Percentiles rank a stretch among this genome's conserved stretches.
These are phyloP conservation scores for Diachasma alloeum DNA, from an alignment of 1,140 invertebrate species.

Conservation along the genomic window DNA sequence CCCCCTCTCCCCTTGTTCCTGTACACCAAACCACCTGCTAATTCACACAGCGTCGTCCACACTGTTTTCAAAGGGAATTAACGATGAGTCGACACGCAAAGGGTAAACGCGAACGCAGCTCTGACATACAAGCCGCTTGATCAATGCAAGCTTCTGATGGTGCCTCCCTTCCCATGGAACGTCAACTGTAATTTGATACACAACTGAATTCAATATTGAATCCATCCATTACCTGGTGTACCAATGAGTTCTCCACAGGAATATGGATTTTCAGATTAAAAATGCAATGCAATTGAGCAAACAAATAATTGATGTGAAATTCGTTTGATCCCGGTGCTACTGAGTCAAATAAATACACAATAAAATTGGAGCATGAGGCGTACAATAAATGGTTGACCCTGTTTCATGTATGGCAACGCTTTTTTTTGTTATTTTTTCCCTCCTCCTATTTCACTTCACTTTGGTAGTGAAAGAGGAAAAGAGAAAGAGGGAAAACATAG, in stretches of 20 bases:
- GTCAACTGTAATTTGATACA: slow-evolving; percentile 3
- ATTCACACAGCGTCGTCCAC: slow-evolving; percentile 20
- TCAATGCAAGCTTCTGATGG: slow-evolving; percentile 19
- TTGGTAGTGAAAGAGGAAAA: slow-evolving; percentile 2
- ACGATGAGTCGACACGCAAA: slow-evolving; percentile 10
- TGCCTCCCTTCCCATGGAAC: not conserved
- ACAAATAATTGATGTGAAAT: not conserved
- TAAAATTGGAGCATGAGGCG: slow-evolving; percentile 6
- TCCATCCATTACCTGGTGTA: not conserved
- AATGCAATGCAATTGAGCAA: not conserved
- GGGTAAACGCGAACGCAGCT: slow-evolving; percentile 5
- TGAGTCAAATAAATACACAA: slow-evolving; percentile 5
- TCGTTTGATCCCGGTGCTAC: not conserved
- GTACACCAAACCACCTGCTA: slow-evolving; percentile 16
- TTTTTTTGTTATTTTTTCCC: not conserved
- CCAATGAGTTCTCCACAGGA: not conserved
- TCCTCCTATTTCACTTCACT: not conserved
- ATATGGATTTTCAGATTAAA: not conserved
- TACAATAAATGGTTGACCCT: slow-evolving; percentile 25
- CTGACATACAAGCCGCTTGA: slow-evolving; percentile 19
- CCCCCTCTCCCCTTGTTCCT: not conserved
- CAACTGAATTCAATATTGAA: slow-evolving; percentile 3
- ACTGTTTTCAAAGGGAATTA: slow-evolving; percentile 29
- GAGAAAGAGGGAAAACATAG: not conserved
- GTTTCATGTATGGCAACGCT: slow-evolving; percentile 13